Conservation (phyloP, 1,140 invertebrate species). For the Drosophila sucinea region DNA sequence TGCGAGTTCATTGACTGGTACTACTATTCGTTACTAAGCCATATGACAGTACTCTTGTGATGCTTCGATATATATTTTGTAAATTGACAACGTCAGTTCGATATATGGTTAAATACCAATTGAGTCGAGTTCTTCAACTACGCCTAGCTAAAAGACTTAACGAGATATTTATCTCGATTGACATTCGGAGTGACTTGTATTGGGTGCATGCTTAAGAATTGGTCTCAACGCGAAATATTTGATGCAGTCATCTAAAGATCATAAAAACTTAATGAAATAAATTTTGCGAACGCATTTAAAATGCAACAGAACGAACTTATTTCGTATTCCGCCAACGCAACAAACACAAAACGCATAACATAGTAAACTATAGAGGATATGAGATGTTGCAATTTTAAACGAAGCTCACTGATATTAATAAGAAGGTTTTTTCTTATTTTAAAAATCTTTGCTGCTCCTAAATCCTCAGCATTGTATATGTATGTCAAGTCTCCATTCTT, state of each 20-base stretch:
- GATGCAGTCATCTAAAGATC: conserved; percentile 53
- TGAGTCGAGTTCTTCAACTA: neutral
- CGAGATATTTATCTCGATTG: no score
- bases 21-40: neutral
- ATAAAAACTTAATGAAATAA: conserved; percentile 64
- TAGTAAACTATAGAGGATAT: neutral
- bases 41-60: conserved; percentile 19
- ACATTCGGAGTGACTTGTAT: neutral
- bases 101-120: neutral
- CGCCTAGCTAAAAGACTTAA: neutral
- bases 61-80: conserved; percentile 5
- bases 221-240: conserved; percentile 33
- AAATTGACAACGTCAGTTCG: conserved; percentile 4
- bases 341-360: conserved; percentile 23
- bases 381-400: neutral
- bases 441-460: conserved; percentile 14
- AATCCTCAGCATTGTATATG: no score
- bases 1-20: conserved; percentile 35
- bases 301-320: conserved; percentile 48
- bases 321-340: conserved; percentile 60
- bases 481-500: conserved; percentile 5
- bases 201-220: conserved; percentile 3
- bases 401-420: conserved; percentile 33
- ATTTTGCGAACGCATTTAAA: conserved; percentile 55
- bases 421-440: conserved; percentile 46